Evolutionary conservation across 2,113 vertebrate genomes (phyloP), one percentile per base, ranked within the genome.

Genomic region (Alectura lathami): DNA sequence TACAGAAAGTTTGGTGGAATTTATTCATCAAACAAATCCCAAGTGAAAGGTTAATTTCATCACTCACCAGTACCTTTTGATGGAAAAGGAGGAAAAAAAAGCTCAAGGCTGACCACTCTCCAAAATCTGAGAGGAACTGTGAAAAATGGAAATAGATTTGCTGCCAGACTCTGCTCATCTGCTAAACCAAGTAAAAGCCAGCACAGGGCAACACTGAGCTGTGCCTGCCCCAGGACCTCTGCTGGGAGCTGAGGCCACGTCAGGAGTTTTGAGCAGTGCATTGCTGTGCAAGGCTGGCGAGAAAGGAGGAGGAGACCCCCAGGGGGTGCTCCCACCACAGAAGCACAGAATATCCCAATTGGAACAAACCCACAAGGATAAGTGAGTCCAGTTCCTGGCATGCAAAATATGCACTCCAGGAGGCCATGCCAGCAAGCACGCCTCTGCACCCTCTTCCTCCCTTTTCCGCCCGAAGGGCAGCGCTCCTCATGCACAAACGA

Each of bases 201-300:
- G 45, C 0, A 0, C 11, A 40, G 0, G 14, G 21, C 57, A 79
- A 47, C 27, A 20, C 2, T 12, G 51, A 67, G 5, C 32, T 10
- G 0, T 36, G 36, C 43, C 64, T 84, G 47, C 72, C 50, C 90
- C 72, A n/a, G 77, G 60, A 91, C 34, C 60, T 22, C n/a, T 66
- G 30, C 48, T 0, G 0, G 1, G 1, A 53, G 26, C 10, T 0
- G 2, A 57, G 60, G 3, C 21, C 13, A 22, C 50, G 53, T 69
- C 73, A 0, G 40, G 1, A 38, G 60, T 8, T 42, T 3, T 0
- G 1, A n/a, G 1, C 9, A 29, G n/a, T 2, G 60, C 13, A 2
- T 30, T 40, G 2, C 43, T 47, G 47, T 24, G 68, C 14, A 5
- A 24, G 83, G 75, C 62, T 83, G 66, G 17, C 15, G 69, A 9